Conservation (phyloP, 2,888 invertebrate species). For the Leistus spinibarbis region DNA sequence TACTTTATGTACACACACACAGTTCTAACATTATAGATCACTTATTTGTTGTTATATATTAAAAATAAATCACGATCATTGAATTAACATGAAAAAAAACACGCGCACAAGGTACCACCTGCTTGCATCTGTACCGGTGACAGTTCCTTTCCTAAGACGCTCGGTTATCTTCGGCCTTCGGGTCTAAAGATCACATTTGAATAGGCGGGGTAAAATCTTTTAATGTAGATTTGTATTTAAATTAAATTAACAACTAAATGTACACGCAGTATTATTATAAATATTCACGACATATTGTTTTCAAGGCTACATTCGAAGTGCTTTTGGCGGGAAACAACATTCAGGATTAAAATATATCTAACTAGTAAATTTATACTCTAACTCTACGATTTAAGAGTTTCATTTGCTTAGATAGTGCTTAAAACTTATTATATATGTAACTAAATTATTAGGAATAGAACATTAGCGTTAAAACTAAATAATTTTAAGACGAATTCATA, state of each 20-base stretch:
- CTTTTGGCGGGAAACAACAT: too few relatives aligned
- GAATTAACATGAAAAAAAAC: neutral
- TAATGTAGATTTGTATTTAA: neutral
- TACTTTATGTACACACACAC: neutral
- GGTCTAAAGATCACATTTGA: neutral
- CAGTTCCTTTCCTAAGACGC: constrained; percentile 12
- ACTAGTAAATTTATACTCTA: too few relatives aligned
- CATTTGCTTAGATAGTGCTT: too few relatives aligned
- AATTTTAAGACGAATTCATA: too few relatives aligned
- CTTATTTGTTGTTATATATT: neutral
- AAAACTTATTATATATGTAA: too few relatives aligned
- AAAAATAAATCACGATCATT: neutral
- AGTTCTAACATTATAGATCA: neutral
- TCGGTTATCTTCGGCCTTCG: constrained; percentile 23
- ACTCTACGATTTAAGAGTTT: too few relatives aligned
- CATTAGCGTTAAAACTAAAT: too few relatives aligned
- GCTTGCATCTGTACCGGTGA: constrained; percentile 26
- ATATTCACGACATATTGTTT: too few relatives aligned
- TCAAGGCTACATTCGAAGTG: too few relatives aligned
- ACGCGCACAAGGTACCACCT: constrained; percentile 19
- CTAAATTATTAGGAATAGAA: too few relatives aligned
- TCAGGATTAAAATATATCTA: too few relatives aligned
- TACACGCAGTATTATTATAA: neutral
- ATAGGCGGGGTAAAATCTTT: neutral
- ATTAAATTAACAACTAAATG: neutral